Evolutionary conservation across 2,888 invertebrate genomes (phyloP).

Genomic region (Spodoptera littoralis): DNA sequence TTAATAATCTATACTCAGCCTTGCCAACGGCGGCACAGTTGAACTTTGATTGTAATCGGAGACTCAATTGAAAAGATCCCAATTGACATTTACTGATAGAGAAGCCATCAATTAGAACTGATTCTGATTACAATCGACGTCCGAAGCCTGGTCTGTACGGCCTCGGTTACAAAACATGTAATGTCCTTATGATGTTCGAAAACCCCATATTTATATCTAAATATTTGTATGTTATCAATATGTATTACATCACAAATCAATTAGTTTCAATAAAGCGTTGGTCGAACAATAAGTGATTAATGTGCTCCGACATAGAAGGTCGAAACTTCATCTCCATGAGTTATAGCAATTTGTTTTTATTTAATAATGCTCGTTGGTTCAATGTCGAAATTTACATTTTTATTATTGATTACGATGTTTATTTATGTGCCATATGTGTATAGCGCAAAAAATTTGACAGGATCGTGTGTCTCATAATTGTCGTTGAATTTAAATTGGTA

Average conservation of each 20-base stretch:
- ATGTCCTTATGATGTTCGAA: constrained; percentile 16
- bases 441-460: constrained; percentile 20
- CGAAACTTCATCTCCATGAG: constrained; percentile 41
- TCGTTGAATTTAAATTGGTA: constrained; percentile 7
- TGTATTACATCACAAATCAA: constrained; percentile 51
- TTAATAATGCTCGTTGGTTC: constrained; percentile 52
- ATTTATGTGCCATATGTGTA: constrained; percentile 33
- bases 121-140: constrained; percentile 33
- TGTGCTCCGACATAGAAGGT: constrained; percentile 51
- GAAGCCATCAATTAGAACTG: constrained; percentile 43
- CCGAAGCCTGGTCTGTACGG: constrained; percentile 5
- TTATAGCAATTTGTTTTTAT: constrained; percentile 57
- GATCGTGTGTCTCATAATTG: constrained; percentile 18
- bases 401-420: constrained; percentile 48
- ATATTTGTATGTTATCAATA: constrained; percentile 24
- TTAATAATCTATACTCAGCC: constrained; percentile 29
- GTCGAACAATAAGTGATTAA: constrained; percentile 57
- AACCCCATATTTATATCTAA: constrained; percentile 23
- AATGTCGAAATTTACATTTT: constrained; percentile 56
- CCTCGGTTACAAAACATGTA: constrained; percentile 20
- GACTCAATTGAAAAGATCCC: constrained; percentile 40
- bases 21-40: constrained; percentile 28
- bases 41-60: constrained; percentile 43
- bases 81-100: constrained; percentile 50
- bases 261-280: constrained; percentile 56